These are phyloP conservation scores for Notolabrus celidotus DNA, from an alignment of 2,797 vertebrate genomes.

Conservation along the genomic window DNA sequence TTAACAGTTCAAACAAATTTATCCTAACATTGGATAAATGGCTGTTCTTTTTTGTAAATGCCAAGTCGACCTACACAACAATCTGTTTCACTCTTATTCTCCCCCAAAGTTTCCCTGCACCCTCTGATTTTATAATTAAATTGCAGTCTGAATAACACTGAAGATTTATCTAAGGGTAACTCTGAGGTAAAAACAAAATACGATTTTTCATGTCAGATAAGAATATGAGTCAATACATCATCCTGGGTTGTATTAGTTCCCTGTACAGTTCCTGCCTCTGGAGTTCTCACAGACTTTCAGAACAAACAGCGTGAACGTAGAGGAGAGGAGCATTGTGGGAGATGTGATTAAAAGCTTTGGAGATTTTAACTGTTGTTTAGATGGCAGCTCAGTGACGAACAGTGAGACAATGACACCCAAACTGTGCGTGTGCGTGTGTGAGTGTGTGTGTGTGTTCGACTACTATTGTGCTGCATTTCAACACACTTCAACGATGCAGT, in stretches of 20 bases:
- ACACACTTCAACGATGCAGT: conserved; percentile 2
- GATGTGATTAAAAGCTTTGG: conserved; percentile 42
- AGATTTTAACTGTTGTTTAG: conserved; percentile 23
- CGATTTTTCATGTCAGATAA: conserved; percentile 28
- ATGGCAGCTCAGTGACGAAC: conserved; percentile 11
- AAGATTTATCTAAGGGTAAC: conserved; percentile 6
- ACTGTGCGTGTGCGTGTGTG: conserved; percentile 3
- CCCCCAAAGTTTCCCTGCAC: neutral
- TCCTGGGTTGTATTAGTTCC: conserved; percentile 17
- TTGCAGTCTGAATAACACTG: neutral
- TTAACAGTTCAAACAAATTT: neutral
- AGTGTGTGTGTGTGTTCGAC: conserved; percentile 8
- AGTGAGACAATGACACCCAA: conserved; percentile 8
- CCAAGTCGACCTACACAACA: neutral
- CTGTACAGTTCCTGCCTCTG: neutral
- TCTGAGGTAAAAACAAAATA: neutral
- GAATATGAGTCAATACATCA: conserved; percentile 25
- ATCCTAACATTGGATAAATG: neutral
- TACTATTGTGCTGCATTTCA: conserved; percentile 3
- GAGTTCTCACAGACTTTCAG: conserved; percentile 25
- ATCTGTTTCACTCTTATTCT: neutral
- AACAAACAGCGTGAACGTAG: conserved; percentile 12
- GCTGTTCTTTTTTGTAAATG: neutral
- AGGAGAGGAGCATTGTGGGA: conserved; percentile 10
- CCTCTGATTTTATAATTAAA: neutral